Conservation (phyloP, 2,888 invertebrate species). For the Halocaridina rubra region DNA sequence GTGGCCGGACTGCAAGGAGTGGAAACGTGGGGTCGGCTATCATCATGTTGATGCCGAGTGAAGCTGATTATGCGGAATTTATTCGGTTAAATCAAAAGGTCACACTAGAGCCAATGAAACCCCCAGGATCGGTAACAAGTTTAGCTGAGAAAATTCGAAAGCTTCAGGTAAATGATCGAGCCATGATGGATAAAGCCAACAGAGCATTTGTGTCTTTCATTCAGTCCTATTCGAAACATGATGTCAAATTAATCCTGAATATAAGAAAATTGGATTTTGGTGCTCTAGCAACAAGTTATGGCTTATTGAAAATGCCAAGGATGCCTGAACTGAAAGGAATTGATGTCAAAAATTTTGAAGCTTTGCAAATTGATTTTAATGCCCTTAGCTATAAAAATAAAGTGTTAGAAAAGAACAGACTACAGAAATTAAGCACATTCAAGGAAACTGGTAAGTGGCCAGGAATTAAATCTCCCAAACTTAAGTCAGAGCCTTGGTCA, state of each 20-base stretch:
- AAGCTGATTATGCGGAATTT: slow-evolving; percentile 91
- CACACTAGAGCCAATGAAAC: slow-evolving; percentile 66
- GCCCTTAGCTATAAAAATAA: slow-evolving; percentile 79
- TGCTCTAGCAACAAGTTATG: slow-evolving; percentile 87
- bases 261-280: slow-evolving; percentile 90
- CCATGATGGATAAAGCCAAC: slow-evolving; percentile 86
- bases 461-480: slow-evolving; percentile 72
- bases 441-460: slow-evolving; percentile 83
- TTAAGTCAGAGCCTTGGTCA: slow-evolving; percentile 71
- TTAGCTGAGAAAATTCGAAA: slow-evolving; percentile 73
- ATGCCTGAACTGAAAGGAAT: slow-evolving; percentile 92
- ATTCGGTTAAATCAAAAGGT: slow-evolving; percentile 91
- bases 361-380: slow-evolving; percentile 78
- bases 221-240: slow-evolving; percentile 93
- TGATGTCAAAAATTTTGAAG: slow-evolving; percentile 72
- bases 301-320: slow-evolving; percentile 87
- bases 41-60: slow-evolving; percentile 84
- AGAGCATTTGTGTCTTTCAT: slow-evolving; percentile 96
- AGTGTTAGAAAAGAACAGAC: slow-evolving; percentile 79
- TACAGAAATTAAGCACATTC: slow-evolving; percentile 78
- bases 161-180: slow-evolving; percentile 79
- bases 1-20: slow-evolving; percentile 93
- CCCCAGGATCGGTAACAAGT: slow-evolving; percentile 60
- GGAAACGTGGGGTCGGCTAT: slow-evolving; percentile 89
- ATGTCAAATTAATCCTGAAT: slow-evolving; percentile 88